These are phyloP conservation scores for Zeus faber DNA, from an alignment of 2,113 vertebrate species.

Conservation along the genomic window DNA sequence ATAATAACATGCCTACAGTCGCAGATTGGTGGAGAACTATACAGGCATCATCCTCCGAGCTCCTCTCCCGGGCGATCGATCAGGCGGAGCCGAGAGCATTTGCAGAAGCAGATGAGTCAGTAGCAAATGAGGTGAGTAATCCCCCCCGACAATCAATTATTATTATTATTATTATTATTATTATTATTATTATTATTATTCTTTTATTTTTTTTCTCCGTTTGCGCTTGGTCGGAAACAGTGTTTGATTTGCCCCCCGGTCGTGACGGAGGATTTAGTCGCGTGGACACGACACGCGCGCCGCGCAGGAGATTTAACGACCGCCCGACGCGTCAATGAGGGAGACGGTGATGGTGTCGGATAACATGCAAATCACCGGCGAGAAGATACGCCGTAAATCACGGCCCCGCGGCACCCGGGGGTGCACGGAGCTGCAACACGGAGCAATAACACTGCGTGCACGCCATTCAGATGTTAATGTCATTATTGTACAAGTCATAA, in stretches of 20 bases:
- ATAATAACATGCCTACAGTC: constrained; percentile 9
- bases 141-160: constrained; percentile 52
- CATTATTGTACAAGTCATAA: constrained; percentile 42
- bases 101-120: constrained; percentile 27
- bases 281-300: constrained; percentile 29
- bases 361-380: constrained; percentile 57
- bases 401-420: constrained; percentile 10
- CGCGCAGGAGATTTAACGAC: constrained; percentile 43
- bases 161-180: too few relatives aligned
- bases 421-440: constrained; percentile 26
- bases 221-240: constrained; percentile 40
- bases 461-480: constrained; percentile 31
- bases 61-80: constrained; percentile 32
- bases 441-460: constrained; percentile 36
- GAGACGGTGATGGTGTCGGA: constrained; percentile 34
- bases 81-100: constrained; percentile 31
- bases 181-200: too few relatives aligned
- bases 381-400: constrained; percentile 60
- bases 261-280: constrained; percentile 21
- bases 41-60: constrained; percentile 15
- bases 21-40: constrained; percentile 3
- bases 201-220: too few relatives aligned
- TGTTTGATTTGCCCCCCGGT: constrained; percentile 49
- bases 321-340: constrained; percentile 27
- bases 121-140: constrained; percentile 60